A percentile compares a stretch with the other conserved stretches of the same genome.
Conservation (phyloP, 1,140 invertebrate genomes). For the Drosophila bocqueti region DNA sequence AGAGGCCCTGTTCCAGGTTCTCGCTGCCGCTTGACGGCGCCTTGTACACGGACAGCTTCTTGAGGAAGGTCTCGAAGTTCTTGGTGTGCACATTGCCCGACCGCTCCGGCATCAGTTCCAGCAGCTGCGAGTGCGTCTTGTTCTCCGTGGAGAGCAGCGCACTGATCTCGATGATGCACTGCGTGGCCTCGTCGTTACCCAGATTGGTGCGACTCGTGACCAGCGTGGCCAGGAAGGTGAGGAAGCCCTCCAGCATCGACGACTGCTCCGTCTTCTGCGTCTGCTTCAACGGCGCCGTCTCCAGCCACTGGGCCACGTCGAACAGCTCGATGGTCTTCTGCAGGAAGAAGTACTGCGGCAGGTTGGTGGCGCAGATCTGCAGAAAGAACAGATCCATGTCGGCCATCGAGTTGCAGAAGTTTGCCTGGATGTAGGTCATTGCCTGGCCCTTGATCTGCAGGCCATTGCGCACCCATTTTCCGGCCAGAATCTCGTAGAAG, state of each 20-base stretch:
- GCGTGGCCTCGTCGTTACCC: constrained; percentile 89
- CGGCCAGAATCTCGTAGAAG: constrained; percentile 97
- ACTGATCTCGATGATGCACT: constrained; percentile 96
- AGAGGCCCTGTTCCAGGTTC: constrained; percentile 97
- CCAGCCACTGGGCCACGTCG: constrained; percentile 94
- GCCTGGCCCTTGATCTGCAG: constrained; percentile 99
- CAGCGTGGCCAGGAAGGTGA: constrained; percentile 96
- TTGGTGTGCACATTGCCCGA: constrained; percentile 95
- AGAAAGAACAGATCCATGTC: constrained; percentile 98
- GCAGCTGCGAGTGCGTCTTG: constrained; percentile 97
- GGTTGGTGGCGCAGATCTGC: constrained; percentile 95
- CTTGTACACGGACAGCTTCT: constrained; percentile 87
- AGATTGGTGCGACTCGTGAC: constrained; percentile 95
- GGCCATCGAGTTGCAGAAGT: constrained; percentile 99
- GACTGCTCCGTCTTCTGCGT: constrained; percentile 92
- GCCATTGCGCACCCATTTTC: constrained; percentile 98
- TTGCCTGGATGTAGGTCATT: constrained; percentile 99
- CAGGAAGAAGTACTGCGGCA: constrained; percentile 94
- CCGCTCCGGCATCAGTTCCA: constrained; percentile 97
- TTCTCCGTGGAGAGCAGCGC: constrained; percentile 96
- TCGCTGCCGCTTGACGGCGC: constrained; percentile 87
- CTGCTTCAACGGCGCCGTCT: constrained; percentile 89
- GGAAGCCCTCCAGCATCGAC: constrained; percentile 96
- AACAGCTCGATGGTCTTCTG: constrained; percentile 95
- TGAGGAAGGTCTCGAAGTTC: constrained; percentile 94